phyloP scores from a whole-genome alignment of 2,888 invertebrate species.

The Sepioteuthis lessoniana region DNA sequence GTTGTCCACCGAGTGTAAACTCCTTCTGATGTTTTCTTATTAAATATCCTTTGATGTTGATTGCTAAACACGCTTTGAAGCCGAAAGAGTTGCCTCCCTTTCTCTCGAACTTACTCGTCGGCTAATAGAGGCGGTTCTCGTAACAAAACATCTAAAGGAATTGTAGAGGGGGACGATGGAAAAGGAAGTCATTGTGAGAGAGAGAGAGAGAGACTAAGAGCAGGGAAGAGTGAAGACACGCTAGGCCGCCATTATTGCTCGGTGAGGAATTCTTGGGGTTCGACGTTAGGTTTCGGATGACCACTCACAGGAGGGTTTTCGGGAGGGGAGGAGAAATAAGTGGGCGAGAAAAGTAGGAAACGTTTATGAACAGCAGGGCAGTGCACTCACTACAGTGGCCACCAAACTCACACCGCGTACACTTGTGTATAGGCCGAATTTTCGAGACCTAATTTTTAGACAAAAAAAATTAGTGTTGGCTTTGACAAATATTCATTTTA shows the following conservation, averaged over 20 bases:
- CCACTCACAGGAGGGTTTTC: not conserved
- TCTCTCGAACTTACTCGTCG: not conserved
- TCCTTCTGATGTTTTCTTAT: constrained; percentile 46
- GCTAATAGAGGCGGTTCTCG: constrained; percentile 40
- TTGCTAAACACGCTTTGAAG: constrained; percentile 45
- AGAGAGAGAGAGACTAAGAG: not conserved
- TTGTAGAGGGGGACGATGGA: not conserved
- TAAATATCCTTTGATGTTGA: constrained; percentile 47
- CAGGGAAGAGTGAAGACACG: not conserved
- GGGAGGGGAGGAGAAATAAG: not conserved
- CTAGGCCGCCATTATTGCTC: not conserved
- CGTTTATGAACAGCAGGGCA: not conserved
- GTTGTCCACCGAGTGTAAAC: constrained; percentile 45
- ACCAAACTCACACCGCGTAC: no score
- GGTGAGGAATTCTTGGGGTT: constrained; percentile 33
- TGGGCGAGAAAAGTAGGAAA: constrained; percentile 24
- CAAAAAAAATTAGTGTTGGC: no score
- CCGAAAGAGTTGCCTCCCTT: not conserved
- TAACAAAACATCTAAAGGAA: constrained; percentile 46
- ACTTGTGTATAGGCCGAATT: no score
- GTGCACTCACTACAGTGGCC: not conserved
- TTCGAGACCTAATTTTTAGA: no score
- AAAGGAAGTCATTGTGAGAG: not conserved
- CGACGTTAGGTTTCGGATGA: not conserved
- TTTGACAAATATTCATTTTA: no score